phyloP scores from a whole-genome alignment of 2,888 invertebrate genomes.

The Onchidella celtica region DNA sequence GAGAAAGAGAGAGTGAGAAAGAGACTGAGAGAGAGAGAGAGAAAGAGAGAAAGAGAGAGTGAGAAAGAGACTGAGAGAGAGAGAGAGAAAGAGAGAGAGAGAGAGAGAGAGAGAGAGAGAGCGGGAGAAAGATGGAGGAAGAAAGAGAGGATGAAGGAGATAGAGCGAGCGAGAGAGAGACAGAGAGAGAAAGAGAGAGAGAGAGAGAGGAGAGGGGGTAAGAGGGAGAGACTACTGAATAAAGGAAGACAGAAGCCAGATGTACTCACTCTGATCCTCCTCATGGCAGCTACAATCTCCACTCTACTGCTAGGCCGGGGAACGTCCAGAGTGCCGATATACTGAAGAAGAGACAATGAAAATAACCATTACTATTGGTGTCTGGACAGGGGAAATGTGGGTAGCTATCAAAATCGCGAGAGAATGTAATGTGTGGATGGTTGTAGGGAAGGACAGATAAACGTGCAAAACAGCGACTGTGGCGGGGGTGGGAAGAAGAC shows the following conservation, averaged over 20 bases:
- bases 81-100: not conserved
- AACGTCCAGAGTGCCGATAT: slow-evolving; percentile 98
- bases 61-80: not conserved
- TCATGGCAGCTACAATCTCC: slow-evolving; percentile 99
- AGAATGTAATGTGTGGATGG: no score
- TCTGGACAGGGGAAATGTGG: no score
- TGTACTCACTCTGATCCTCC: slow-evolving; percentile 95
- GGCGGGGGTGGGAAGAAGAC: no score
- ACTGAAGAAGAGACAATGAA: slow-evolving; percentile 84
- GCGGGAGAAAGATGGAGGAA: not conserved
- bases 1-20: no score
- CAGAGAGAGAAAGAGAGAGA: not conserved
- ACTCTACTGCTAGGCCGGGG: slow-evolving; percentile 96
- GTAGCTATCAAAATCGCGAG: no score
- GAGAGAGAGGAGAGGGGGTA: not conserved
- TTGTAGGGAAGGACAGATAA: no score
- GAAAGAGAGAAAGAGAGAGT: not conserved
- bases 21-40: slow-evolving; percentile 1
- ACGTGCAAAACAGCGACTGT: no score
- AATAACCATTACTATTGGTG: no score
- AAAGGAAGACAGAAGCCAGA: not conserved
- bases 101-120: slow-evolving; percentile 1
- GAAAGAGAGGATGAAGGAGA: not conserved
- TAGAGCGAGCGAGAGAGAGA: no score
- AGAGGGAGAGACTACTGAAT: not conserved